Conservation (phyloP, 1,140 invertebrate species). For the Varroa destructor region DNA sequence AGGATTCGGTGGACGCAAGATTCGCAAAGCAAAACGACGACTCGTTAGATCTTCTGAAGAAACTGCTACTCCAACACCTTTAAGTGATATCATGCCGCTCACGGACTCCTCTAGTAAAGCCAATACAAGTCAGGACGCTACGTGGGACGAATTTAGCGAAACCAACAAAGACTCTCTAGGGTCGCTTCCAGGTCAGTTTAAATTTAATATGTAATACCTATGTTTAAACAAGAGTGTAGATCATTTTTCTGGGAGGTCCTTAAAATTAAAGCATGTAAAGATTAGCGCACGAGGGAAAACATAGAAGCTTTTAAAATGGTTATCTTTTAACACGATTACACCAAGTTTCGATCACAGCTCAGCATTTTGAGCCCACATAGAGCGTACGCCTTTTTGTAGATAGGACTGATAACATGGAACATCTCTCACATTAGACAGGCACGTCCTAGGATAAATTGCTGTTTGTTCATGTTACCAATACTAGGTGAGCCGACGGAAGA, state of each 20-base stretch:
- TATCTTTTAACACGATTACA: no score
- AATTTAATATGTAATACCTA: no score
- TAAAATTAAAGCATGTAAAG: no score
- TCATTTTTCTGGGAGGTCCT: no score
- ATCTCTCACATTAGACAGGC: neutral
- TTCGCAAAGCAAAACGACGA: constrained; percentile 21
- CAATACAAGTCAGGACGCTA: constrained; percentile 18
- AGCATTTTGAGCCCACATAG: no score
- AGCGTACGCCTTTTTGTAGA: no score
- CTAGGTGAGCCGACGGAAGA: constrained; percentile 7
- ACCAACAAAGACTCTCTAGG: constrained; percentile 23
- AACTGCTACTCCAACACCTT: neutral
- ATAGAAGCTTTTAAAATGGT: no score
- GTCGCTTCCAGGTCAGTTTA: constrained; percentile 8
- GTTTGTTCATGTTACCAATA: neutral
- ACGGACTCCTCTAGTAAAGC: neutral
- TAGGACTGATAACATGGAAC: no score
- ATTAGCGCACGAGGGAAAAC: no score
- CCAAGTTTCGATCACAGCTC: no score
- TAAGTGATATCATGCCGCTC: neutral
- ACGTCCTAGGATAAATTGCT: neutral
- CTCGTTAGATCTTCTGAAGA: neutral
- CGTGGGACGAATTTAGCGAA: constrained; percentile 23
- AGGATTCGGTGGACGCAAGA: neutral
- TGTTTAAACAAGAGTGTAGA: no score